These are phyloP conservation scores for Synanceia verrucosa DNA, from an alignment of 2,797 vertebrate genomes.

Conservation along the genomic window DNA sequence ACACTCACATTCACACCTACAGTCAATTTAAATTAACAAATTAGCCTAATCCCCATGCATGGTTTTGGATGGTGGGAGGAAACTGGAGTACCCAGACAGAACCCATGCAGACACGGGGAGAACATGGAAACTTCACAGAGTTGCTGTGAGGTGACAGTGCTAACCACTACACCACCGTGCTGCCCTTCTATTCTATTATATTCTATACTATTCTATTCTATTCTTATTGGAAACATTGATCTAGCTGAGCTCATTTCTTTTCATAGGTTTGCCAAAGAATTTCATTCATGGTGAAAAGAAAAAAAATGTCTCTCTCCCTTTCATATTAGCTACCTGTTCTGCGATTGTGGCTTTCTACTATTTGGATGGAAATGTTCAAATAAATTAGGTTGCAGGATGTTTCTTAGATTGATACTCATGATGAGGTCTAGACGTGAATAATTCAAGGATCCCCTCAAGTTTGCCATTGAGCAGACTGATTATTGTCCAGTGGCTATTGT, in stretches of 20 bases:
- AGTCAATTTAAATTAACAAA: no score
- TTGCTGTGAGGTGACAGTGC: no score
- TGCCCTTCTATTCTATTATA: no score
- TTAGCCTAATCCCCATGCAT: no score
- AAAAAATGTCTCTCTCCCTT: conserved; percentile 13
- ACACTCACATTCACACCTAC: no score
- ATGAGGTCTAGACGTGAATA: neutral
- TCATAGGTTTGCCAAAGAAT: conserved; percentile 16
- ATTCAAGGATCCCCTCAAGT: neutral
- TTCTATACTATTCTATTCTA: no score
- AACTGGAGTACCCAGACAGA: no score
- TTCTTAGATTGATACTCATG: conserved; percentile 8
- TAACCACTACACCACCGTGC: no score
- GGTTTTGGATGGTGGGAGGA: no score
- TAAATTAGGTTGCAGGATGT: neutral
- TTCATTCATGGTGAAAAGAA: neutral
- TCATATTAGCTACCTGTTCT: conserved; percentile 3
- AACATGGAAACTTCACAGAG: no score
- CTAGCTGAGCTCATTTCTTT: neutral
- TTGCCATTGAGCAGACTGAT: neutral
- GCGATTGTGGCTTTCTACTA: neutral
- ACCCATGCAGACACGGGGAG: no score
- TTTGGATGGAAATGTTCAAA: conserved; percentile 17
- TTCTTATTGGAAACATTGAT: neutral
- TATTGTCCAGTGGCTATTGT: neutral